Base-by-base conservation (phyloP, 2,113 vertebrate genomes). In the Thalassarche chlororhynchos region DNA sequence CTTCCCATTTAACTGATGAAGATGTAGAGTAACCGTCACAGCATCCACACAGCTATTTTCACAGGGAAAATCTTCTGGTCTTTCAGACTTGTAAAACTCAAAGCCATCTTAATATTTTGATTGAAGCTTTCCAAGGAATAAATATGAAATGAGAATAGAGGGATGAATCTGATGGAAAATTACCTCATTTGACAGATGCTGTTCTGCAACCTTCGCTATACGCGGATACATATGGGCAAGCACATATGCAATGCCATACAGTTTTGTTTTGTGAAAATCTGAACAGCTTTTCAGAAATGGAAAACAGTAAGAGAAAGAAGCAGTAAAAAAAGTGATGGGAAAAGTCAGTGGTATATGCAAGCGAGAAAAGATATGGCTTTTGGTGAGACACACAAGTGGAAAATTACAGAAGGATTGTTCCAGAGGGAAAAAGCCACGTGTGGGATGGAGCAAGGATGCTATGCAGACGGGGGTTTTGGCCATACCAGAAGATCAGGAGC, bases 241-340 rank as follows among this genome's bases (percentile, higher is more conserved):
- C 5, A 58, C 85, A 83, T 25, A 26, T 8, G 79, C 54, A 84
- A 7, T 12, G 81, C 62, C 74, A 44, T 26, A 31, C 82, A 87
- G 84, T 8, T 62, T 40, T 62, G 89, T 49, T 36, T 24, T 19
- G 47, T 46, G 89, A 79, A 69, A 82, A 85, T 14, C 74, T 54
- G 40, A 87, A 74, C 87, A 84, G 91, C 93, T 93, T 75, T 71
- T 19, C 51, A 62, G 69, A 86, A 76, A 71, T 9, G 66, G 82
- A 16, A 87, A 95, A 78, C 61, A 78, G 76, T 14, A 5, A 84
- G 40, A 51, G 76, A 47, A 57, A 46, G 28, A 72, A 57, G 44
- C 52, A n/a, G 54, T 25, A 65, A 34, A 72, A 54, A 74, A n/a
- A 74, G 40, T 2, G 68, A 74, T 61, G 74, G 81, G 84, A 68